A percentile compares a stretch with the other conserved stretches of the same genome.
Evolutionary conservation across 2,797 vertebrate genomes (phyloP).

Genomic region (Coilia nasus): DNA sequence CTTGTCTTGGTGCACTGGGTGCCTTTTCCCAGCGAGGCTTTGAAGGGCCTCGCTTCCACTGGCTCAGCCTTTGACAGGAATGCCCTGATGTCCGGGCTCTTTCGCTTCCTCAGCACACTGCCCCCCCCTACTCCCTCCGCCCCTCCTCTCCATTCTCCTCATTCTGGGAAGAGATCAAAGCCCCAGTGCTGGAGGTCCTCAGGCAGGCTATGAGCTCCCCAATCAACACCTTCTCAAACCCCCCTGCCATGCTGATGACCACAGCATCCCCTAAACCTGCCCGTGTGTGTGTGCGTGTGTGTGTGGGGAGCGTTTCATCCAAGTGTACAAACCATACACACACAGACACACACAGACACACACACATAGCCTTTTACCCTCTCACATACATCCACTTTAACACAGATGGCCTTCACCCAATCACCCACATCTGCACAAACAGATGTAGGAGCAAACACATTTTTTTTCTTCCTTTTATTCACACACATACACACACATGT

Average conservation of each 20-base stretch:
- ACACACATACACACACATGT: slow-evolving; percentile 18
- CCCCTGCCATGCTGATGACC: neutral
- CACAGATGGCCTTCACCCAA: neutral
- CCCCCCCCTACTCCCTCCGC: neutral
- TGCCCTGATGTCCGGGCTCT: neutral
- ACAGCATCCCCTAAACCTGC: slow-evolving; percentile 11
- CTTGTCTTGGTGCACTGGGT: neutral
- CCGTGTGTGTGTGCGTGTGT: neutral
- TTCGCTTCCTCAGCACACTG: neutral
- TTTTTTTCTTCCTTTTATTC: neutral
- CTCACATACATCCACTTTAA: neutral
- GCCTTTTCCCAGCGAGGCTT: neutral
- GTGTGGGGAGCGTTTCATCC: neutral
- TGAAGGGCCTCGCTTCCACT: neutral
- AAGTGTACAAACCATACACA: neutral
- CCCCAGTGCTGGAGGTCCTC: neutral
- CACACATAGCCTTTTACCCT: neutral
- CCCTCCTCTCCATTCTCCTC: no score
- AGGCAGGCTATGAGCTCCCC: neutral
- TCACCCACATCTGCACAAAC: neutral
- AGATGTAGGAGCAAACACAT: neutral
- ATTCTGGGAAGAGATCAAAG: slow-evolving; percentile 10
- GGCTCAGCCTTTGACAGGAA: neutral
- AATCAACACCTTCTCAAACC: slow-evolving; percentile 12
- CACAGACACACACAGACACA: neutral